Conservation (phyloP, 2,797 vertebrate genomes). For the Neopelma chrysocephalum region DNA sequence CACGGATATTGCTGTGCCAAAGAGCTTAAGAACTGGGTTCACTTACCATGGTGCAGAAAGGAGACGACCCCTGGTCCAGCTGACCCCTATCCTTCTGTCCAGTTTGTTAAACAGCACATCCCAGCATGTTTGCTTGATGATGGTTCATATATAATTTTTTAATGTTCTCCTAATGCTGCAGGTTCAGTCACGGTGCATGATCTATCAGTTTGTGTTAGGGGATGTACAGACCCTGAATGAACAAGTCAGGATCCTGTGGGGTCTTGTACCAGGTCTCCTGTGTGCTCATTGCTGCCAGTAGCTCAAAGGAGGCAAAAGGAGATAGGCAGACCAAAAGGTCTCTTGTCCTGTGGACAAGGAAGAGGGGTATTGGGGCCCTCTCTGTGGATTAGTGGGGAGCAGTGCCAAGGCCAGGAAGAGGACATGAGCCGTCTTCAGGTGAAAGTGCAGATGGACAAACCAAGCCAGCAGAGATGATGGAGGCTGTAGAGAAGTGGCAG, state of each 20-base stretch:
- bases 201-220: not conserved
- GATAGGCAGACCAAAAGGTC: not conserved
- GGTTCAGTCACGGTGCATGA: accelerated
- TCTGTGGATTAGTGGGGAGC: not conserved
- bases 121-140: not conserved
- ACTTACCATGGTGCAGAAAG: not conserved
- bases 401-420: not conserved
- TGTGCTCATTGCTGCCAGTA: not conserved
- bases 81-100: not conserved
- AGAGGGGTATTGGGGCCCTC: not conserved
- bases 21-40: not conserved
- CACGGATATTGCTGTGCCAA: accelerated
- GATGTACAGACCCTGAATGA: accelerated
- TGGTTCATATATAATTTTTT: not conserved
- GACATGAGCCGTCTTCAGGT: not conserved
- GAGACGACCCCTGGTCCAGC: not conserved
- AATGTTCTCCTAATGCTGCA: not conserved
- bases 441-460: not conserved
- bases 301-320: not conserved
- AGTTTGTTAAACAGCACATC: not conserved
- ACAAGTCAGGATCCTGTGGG: not conserved
- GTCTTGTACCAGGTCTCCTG: not conserved
- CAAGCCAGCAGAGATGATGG: no score
- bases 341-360: not conserved
- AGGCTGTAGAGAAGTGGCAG: not conserved